These are phyloP conservation scores for Dendrolimus pini DNA, from an alignment of 2,888 invertebrate species.

Conservation along the genomic window DNA sequence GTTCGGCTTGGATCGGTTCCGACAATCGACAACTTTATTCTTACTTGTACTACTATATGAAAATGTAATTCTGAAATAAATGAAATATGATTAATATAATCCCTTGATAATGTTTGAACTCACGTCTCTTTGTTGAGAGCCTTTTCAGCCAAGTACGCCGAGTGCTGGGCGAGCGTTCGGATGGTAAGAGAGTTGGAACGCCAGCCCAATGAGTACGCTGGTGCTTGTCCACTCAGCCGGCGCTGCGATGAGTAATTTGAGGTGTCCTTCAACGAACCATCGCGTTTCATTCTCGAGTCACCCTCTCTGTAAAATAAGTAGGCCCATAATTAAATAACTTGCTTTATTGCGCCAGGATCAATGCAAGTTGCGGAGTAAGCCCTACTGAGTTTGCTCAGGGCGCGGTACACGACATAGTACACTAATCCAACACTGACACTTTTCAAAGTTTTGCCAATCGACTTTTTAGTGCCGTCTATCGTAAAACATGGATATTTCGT, in stretches of 20 bases:
- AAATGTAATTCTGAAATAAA: background rate
- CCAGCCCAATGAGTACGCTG: constrained; percentile 35
- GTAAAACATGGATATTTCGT: too few species aligned
- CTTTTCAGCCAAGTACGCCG: constrained; percentile 40
- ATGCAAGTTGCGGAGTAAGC: too few species aligned
- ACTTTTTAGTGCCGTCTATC: too few species aligned
- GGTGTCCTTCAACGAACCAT: constrained; percentile 56
- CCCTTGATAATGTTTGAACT: constrained; percentile 14
- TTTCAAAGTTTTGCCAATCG: too few species aligned
- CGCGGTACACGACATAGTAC: too few species aligned
- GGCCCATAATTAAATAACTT: background rate
- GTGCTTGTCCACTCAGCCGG: constrained; percentile 22
- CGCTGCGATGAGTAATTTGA: constrained; percentile 24
- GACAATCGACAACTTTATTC: too few species aligned
- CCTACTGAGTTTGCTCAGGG: too few species aligned
- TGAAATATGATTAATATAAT: too few species aligned
- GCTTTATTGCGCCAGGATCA: background rate
- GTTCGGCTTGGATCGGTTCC: too few species aligned
- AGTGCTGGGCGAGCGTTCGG: constrained; percentile 46
- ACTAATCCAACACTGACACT: too few species aligned
- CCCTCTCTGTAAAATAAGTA: constrained; percentile 38
- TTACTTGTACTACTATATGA: background rate
- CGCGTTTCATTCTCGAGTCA: constrained; percentile 65
- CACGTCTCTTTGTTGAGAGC: constrained; percentile 36
- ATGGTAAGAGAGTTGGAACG: constrained; percentile 58